phyloP scores from a whole-genome alignment of 2,113 vertebrate genomes.

The Coreoperca whiteheadi region DNA sequence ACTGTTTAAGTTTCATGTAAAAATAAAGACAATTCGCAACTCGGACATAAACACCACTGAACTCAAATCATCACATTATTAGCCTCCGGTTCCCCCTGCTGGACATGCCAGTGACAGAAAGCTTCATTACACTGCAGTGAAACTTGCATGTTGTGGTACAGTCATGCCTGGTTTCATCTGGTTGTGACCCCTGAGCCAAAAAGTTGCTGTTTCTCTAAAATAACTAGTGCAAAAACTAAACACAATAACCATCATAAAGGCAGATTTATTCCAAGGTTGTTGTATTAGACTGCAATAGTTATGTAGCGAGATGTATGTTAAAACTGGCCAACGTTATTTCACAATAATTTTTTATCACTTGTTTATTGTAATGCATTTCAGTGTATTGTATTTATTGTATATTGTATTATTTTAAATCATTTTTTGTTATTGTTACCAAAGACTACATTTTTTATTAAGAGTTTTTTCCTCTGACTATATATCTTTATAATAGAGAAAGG shows the following conservation, averaged over 20 bases:
- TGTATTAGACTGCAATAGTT: not conserved
- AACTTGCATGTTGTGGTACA: not conserved
- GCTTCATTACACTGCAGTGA: not conserved
- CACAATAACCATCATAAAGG: not conserved
- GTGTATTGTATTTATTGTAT: too few relatives aligned
- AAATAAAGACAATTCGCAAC: too few relatives aligned
- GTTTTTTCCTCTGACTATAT: too few relatives aligned
- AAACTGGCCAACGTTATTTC: too few relatives aligned
- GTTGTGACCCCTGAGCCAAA: not conserved
- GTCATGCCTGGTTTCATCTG: not conserved
- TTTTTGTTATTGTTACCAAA: too few relatives aligned
- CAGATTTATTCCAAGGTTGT: not conserved
- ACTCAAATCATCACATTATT: too few relatives aligned
- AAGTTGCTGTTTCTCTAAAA: not conserved
- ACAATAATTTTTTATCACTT: too few relatives aligned
- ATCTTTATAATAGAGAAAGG: too few relatives aligned
- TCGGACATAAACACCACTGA: not conserved
- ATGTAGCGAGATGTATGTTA: not conserved
- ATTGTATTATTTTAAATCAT: too few relatives aligned
- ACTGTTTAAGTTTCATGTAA: not conserved
- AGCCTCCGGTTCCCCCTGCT: constrained; percentile 10
- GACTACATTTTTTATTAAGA: too few relatives aligned
- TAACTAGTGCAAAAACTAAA: not conserved
- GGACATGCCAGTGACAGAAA: not conserved
- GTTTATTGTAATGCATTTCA: too few relatives aligned